phyloP scores from a whole-genome alignment of 1,140 invertebrate genomes.

The Mactra quadrangularis region DNA sequence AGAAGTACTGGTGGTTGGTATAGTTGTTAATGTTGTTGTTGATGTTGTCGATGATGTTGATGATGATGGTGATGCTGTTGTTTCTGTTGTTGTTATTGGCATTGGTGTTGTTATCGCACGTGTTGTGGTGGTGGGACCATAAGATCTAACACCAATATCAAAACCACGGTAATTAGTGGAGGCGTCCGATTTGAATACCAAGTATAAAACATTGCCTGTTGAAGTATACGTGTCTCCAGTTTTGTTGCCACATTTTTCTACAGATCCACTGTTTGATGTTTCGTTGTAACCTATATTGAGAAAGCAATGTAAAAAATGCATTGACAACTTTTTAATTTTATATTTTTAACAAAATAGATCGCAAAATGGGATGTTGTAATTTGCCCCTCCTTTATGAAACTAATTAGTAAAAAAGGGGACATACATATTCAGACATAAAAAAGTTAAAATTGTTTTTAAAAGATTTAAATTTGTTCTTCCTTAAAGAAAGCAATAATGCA shows the following conservation, averaged over 20 bases:
- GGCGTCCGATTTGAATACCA: constrained; percentile 1
- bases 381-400: too few relatives aligned
- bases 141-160: constrained; percentile 1
- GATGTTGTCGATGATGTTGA: neutral
- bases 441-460: too few relatives aligned
- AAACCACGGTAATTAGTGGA: neutral
- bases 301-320: too few relatives aligned
- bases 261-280: too few relatives aligned
- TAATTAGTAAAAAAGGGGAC: too few relatives aligned
- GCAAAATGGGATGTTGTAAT: too few relatives aligned
- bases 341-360: too few relatives aligned
- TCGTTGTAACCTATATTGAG: too few relatives aligned
- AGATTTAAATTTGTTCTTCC: neutral
- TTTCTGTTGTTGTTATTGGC: neutral
- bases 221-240: neutral
- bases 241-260: constrained; percentile 6
- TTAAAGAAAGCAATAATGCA: neutral
- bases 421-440: too few relatives aligned
- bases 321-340: too few relatives aligned
- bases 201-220: neutral
- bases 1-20: neutral
- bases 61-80: neutral
- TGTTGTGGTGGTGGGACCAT: constrained; percentile 13
- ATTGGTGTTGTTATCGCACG: neutral
- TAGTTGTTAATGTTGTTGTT: neutral